Evolutionary conservation across 2,888 invertebrate genomes (phyloP), one percentile per base, ranked within the genome.

Genomic region (Pachydiplax longipennis): DNA sequence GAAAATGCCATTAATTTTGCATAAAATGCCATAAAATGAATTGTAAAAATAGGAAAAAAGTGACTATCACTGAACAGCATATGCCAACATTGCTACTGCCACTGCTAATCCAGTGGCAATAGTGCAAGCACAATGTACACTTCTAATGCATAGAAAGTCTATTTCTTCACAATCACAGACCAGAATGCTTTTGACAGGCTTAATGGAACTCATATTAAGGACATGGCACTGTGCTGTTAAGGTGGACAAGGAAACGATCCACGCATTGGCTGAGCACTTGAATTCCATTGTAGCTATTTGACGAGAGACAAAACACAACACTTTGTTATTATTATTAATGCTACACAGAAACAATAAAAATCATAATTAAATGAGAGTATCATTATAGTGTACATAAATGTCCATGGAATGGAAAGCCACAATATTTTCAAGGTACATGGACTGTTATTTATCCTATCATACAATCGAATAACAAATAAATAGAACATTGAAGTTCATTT

Each of bases 391-490:
- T 91, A 83, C 83, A 91, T 82, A 73, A 90, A 91, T 80, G 91
- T 90, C 81, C 91, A 91, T 90, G 91, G 83, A 90, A 91, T 91
- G 91, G 90, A 91, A 91, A 91, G 91, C 87, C 91, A 82, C 82
- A 82, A 81, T 81, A 80, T 90, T 81, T 90, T 90, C 61, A 61
- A 90, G 81, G 80, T 61, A 80, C 73, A 61, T 90, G 80, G 73
- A 90, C 73, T 80, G 73, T 80, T 90, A 80, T 80, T 80, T 73
- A 90, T 90, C 37, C 73, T 91, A 91, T 91, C 90, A 91, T 91
- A 91, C 91, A 91, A 91, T 91, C 73, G 65, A 87, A 90, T 91
- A 91, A 91, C 91, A 91, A 91, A 91, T 91, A 91, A 91, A 91
- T 91, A 90, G 90, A 90, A 91, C 90, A 91, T 81, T 81, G 44